These are phyloP conservation scores for Tipula unca DNA, from an alignment of 2,888 invertebrate genomes.

Conservation along the genomic window DNA sequence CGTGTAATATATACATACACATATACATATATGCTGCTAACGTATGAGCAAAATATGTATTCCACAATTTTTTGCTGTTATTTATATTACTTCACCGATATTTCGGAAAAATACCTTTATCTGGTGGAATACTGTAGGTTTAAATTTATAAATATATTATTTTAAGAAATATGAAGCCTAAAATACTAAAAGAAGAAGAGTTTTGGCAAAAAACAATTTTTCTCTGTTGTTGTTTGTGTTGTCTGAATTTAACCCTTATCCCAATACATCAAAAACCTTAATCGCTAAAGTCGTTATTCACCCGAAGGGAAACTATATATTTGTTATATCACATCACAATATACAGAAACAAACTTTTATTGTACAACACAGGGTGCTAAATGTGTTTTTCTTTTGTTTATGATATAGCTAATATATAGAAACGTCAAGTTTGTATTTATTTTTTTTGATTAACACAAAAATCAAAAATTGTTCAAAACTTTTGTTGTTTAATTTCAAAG, in stretches of 20 bases:
- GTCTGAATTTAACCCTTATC: constrained; percentile 1
- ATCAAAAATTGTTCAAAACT: not conserved
- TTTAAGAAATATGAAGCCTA: not conserved
- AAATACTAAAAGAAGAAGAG: not conserved
- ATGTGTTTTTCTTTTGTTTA: not conserved
- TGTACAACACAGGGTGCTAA: not conserved
- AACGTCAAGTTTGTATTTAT: not conserved
- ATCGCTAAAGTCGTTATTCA: not conserved
- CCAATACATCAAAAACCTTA: not conserved
- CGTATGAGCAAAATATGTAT: not conserved
- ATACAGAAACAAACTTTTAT: not conserved
- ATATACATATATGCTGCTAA: not conserved
- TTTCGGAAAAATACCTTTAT: not conserved
- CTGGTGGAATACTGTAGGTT: not conserved
- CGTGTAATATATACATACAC: not conserved
- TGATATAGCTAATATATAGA: not conserved
- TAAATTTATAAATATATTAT: not conserved
- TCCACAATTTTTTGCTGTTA: not conserved
- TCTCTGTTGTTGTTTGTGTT: not conserved
- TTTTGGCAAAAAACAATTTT: not conserved
- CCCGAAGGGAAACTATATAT: not conserved
- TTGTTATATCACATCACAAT: not conserved
- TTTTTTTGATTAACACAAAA: not conserved
- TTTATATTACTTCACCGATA: not conserved
- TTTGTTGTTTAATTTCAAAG: not conserved